Conservation (phyloP, 2,113 vertebrate genomes). For the Lipophrys pholis region DNA sequence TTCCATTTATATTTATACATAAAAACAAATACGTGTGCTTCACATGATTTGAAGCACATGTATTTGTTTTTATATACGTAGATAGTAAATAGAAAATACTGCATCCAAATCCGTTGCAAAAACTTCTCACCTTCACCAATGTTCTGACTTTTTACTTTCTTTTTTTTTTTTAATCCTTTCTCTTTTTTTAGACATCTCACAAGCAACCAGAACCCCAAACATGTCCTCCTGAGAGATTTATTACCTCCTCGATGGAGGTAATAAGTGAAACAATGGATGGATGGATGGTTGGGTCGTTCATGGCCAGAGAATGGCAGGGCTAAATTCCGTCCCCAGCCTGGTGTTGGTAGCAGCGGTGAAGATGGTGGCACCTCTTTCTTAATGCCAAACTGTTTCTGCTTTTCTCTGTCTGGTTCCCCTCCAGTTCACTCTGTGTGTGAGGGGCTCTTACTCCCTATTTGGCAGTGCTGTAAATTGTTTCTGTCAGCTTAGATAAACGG, state of each 20-base stretch:
- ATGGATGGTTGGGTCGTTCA: background rate
- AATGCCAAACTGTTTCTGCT: constrained; percentile 44
- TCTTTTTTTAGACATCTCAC: no score
- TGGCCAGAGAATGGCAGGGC: constrained; percentile 5
- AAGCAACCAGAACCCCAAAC: no score
- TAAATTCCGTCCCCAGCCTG: constrained; percentile 11
- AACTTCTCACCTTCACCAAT: no score
- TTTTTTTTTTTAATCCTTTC: no score
- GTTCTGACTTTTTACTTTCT: no score
- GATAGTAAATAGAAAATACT: no score
- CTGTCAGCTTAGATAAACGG: constrained; percentile 82
- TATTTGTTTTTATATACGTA: no score
- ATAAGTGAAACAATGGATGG: constrained; percentile 13
- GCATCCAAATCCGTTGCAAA: no score
- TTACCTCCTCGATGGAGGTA: background rate
- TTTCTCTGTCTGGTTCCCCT: constrained; percentile 59
- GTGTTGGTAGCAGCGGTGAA: constrained; percentile 26
- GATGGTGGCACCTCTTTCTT: constrained; percentile 19
- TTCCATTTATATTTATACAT: no score
- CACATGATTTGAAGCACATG: no score
- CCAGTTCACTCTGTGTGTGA: constrained; percentile 59
- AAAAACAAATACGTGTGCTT: no score
- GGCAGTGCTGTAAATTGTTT: constrained; percentile 80
- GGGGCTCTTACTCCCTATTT: constrained; percentile 63
- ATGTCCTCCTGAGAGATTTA: background rate